These are phyloP conservation scores for Pterobdella sp. DNA, from an alignment of 2,888 invertebrate genomes.

Conservation along the genomic window DNA sequence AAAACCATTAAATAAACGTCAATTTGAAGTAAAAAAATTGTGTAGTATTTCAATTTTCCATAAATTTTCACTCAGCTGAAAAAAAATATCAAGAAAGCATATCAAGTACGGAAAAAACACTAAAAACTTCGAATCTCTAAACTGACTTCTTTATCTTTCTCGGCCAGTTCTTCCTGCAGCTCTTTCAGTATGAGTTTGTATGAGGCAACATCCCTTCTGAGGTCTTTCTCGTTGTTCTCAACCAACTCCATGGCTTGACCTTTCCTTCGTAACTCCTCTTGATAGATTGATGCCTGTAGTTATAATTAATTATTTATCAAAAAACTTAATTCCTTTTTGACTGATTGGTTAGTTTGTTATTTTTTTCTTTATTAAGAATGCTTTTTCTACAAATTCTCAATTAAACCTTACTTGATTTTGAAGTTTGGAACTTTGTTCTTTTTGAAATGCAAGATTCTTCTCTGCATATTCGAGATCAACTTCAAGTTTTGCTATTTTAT, in stretches of 20 bases:
- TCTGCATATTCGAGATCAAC: slow-evolving; percentile 18
- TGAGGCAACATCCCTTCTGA: slow-evolving; percentile 20
- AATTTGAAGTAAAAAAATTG: too few species aligned
- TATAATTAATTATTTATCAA: background rate
- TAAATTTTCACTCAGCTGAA: too few species aligned
- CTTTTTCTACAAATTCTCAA: too few species aligned
- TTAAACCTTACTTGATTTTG: slow-evolving; percentile 12
- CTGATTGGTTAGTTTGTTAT: too few species aligned
- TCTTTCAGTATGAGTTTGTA: slow-evolving; percentile 18
- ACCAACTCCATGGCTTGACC: background rate
- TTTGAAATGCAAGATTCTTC: slow-evolving; percentile 23
- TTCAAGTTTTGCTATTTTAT: slow-evolving; percentile 4
- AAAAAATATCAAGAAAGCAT: too few species aligned
- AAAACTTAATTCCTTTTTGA: background rate
- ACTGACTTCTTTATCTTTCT: slow-evolving; percentile 22
- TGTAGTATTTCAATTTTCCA: too few species aligned
- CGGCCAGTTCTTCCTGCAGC: slow-evolving; percentile 11
- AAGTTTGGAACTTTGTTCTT: slow-evolving; percentile 14
- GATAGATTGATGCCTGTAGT: background rate
- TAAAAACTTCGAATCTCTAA: background rate
- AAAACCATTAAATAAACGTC: too few species aligned
- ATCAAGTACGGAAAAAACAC: too few species aligned
- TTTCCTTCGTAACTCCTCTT: background rate
- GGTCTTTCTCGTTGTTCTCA: slow-evolving; percentile 21
- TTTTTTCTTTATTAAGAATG: too few species aligned